Evolutionary conservation across 2,797 vertebrate species (phyloP).

Genomic region (Phataginus tricuspis): DNA sequence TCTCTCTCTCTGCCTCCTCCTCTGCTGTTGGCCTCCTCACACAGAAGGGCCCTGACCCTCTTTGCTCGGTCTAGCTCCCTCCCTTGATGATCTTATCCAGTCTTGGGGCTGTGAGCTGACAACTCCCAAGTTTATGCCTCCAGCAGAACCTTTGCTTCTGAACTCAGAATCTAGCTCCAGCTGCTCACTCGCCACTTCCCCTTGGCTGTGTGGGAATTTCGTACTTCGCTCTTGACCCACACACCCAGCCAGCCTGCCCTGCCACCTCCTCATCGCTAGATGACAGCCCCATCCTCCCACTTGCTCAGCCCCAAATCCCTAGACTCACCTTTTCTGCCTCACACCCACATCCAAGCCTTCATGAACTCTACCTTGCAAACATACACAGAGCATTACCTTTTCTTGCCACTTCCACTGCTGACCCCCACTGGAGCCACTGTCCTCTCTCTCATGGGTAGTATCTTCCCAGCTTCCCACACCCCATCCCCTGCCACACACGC

Average conservation of each 20-base stretch:
- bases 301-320: neutral
- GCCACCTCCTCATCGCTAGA: neutral
- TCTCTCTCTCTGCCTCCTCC: neutral
- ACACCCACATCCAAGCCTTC: rapidly evolving
- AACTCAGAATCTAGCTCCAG: neutral
- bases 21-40: neutral
- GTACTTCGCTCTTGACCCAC: neutral
- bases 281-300: no score
- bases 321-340: neutral
- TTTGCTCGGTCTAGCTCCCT: rapidly evolving
- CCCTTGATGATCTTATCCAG: neutral
- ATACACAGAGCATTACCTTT: neutral
- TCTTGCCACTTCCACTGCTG: neutral
- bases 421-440: neutral
- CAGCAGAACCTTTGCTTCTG: neutral
- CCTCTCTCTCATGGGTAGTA: neutral
- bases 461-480: neutral
- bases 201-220: rapidly evolving
- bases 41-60: neutral
- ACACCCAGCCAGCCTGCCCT: neutral
- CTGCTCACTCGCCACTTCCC: neutral
- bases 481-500: neutral
- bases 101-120: neutral
- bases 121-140: neutral
- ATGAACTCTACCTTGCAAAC: neutral